Conservation (phyloP, 2,113 vertebrate species). For the Chionodraco myersi region DNA sequence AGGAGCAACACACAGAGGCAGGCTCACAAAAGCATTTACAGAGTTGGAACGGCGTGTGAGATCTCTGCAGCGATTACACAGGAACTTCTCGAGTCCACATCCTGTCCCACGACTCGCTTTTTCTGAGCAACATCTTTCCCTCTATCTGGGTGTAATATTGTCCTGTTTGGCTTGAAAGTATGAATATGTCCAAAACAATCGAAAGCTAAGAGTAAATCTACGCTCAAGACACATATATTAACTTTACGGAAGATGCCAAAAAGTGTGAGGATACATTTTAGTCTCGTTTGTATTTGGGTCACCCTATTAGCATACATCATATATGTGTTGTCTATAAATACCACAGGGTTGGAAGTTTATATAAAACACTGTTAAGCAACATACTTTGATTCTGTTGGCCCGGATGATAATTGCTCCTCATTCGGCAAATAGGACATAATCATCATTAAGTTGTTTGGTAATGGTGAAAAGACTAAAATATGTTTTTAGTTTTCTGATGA, state of each 20-base stretch:
- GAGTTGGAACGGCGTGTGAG: slow-evolving; percentile 72
- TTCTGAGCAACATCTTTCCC: slow-evolving; percentile 60
- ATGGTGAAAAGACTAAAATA: slow-evolving; percentile 31
- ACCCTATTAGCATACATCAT: neutral
- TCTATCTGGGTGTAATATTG: slow-evolving; percentile 25
- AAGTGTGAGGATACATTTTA: neutral
- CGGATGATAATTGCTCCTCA: slow-evolving; percentile 49
- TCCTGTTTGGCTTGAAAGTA: slow-evolving; percentile 39
- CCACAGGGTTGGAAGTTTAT: slow-evolving; percentile 3
- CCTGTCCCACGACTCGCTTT: slow-evolving; percentile 73
- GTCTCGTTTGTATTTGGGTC: too few species aligned
- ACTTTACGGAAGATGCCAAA: neutral
- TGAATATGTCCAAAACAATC: slow-evolving; percentile 45
- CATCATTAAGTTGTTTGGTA: slow-evolving; percentile 40
- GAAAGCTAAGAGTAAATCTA: slow-evolving; percentile 8
- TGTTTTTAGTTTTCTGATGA: slow-evolving; percentile 15
- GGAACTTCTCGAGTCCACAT: slow-evolving; percentile 64
- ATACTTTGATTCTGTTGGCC: slow-evolving; percentile 15
- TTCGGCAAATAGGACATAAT: slow-evolving; percentile 44
- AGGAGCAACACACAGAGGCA: slow-evolving; percentile 67
- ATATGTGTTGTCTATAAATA: slow-evolving; percentile 18
- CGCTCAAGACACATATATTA: neutral
- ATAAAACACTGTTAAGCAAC: slow-evolving; percentile 10
- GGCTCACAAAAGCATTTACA: slow-evolving; percentile 70
- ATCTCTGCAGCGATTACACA: slow-evolving; percentile 69